Percentiles rank a stretch among this genome's conserved stretches.
Evolutionary conservation across 2,113 vertebrate species (phyloP).

Genomic region (Saguinus midas): DNA sequence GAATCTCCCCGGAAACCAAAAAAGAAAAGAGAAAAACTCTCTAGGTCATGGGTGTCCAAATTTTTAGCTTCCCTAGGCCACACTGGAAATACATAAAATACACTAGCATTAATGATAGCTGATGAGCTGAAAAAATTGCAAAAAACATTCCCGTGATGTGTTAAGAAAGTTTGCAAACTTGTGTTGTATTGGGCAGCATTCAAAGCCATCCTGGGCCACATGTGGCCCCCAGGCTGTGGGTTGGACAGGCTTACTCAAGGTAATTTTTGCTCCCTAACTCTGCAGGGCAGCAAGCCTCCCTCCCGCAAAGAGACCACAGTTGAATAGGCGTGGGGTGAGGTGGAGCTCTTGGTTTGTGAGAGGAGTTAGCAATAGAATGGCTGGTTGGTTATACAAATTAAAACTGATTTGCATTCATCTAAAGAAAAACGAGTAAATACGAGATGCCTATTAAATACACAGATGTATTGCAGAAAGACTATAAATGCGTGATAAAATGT

Average conservation of each 20-base stretch:
- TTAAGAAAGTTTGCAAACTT: too few species aligned
- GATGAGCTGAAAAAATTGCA: too few species aligned
- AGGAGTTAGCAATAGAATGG: background rate
- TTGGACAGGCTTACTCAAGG: background rate
- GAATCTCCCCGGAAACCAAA: slow-evolving; percentile 41
- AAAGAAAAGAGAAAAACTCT: background rate
- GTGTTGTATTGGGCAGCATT: too few species aligned
- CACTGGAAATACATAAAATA: too few species aligned
- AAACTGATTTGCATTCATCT: slow-evolving; percentile 35
- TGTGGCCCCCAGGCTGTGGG: too few species aligned
- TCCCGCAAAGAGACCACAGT: background rate
- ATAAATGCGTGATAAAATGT: background rate
- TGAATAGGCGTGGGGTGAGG: too few species aligned
- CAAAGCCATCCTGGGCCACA: too few species aligned
- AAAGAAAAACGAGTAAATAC: slow-evolving; percentile 17
- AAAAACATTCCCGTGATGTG: too few species aligned
- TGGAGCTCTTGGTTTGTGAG: background rate
- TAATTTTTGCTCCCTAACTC: background rate
- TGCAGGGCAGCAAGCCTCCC: too few species aligned
- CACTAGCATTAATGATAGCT: too few species aligned
- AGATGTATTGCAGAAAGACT: background rate
- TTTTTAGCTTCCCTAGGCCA: too few species aligned
- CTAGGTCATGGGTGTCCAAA: background rate
- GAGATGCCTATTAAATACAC: background rate
- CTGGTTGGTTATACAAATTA: slow-evolving; percentile 4